Base-by-base conservation (phyloP, 2,113 vertebrate species). In the Gnathonemus longibarbis region DNA sequence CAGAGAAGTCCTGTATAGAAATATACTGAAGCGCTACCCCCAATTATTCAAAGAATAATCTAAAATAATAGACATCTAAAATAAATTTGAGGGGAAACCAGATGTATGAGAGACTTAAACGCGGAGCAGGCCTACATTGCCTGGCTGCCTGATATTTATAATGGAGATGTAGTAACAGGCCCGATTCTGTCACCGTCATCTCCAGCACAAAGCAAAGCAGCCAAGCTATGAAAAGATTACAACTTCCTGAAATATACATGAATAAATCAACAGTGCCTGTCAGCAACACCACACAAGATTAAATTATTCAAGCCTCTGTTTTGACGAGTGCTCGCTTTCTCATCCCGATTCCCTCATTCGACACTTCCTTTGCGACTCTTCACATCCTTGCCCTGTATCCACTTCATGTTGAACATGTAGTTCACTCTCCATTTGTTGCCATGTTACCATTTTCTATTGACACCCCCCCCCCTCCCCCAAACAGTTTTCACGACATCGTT, bases 181-280 rank as follows among this genome's bases (percentile, higher is more conserved):
- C 91, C 84, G 92, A 92, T 92, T 93, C 91, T 93, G 92, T 93
- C 92, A 93, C 90, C 90, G 91, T 91, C 91, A 92, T 91, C 91
- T 91, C 80, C 31, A 24, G 49, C 93, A 92, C 91, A 93, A 92
- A 93, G 90, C 85, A 90, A 91, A 91, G 90, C 91, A 90, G 91
- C 35, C 90, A 50, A 90, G 91, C 90, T 89, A 84, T 89, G 90
- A 92, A 92, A 92, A 92, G 91, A 93, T 93, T 91, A 93, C 93
- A 91, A 91, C 91, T 92, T 93, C 89, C 93, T 90, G 89, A 92
- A 93, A 93, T 93, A 94, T 92, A 91, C 92, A 93, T 91, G 91
- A 92, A 91, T 91, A 92, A 92, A 91, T 91, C 92, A 92, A 91
- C 85, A 50, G 89, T 80, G 89, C 90, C 91, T 92, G 91, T 58